Evolutionary conservation across 2,888 invertebrate genomes (phyloP), one percentile per base, ranked within the genome.

Genomic region (Atrina japonica): DNA sequence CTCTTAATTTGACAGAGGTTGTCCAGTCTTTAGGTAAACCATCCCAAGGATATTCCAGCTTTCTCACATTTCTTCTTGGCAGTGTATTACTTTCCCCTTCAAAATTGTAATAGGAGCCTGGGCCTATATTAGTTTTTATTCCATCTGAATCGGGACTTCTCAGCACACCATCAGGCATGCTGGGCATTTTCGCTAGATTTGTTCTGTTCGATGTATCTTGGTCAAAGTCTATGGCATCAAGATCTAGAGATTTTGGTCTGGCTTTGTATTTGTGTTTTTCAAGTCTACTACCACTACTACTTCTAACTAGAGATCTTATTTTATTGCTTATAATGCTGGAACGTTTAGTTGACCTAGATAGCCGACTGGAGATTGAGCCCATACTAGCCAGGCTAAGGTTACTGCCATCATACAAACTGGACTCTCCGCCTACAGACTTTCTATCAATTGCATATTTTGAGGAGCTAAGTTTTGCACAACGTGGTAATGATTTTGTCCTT

Each of bases 1-100:
- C 86, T 49, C 87, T 61, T 40, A 87, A 70, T 59, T 85, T 84
- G 7, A 87, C 87, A 5, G 86, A 84, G 7, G 86, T 86, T 16
- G 86, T 87, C 87, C 87, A 87, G 66, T 87, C 87, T 40, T 86
- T 87, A 7, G 87, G 87, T 50, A 87, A 67, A 55, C 83, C 83
- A 65, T 87, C 86, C 87, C 87, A 87, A 3, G 86, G 86, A 73
- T 85, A 86, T 41, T 84, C 80, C 6, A 41, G 43, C 66, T 86
- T 83, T 72, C 80, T 83, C 25, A 83, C 77, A 49, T 84, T 83
- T 3, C 82, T 78, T 21, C 84, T 73, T 9, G 87, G 87, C 40
- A 87, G 49, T 0, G 87, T 86, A 73, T 83, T 83, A 66, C 79
- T 85, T 52, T 81, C 81, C 49, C 66, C 79, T 55, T 76, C 76